Conservation (phyloP, 1,140 invertebrate genomes). For the Drosophila sturtevanti region DNA sequence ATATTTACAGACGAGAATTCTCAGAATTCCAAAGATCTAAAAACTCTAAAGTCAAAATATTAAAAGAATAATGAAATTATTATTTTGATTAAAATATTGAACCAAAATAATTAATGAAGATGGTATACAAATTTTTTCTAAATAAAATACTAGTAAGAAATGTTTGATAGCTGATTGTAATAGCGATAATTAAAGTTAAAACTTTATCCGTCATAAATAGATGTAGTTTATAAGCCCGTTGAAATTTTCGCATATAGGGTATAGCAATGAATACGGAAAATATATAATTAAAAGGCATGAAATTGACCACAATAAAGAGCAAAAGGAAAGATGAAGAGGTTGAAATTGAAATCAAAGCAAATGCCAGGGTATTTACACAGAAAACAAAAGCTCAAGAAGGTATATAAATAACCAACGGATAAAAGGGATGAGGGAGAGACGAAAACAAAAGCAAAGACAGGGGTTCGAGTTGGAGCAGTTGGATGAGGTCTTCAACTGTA, state of each 20-base stretch:
- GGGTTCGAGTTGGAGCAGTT: constrained; percentile 1
- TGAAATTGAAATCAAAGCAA: constrained; percentile 27
- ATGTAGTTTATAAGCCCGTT: neutral
- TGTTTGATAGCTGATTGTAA: too few relatives aligned
- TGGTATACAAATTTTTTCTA: too few relatives aligned
- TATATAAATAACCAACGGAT: constrained; percentile 45
- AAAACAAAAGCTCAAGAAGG: constrained; percentile 44
- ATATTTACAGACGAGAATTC: too few relatives aligned
- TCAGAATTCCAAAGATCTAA: too few relatives aligned
- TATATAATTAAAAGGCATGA: constrained; percentile 60
- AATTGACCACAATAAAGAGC: constrained; percentile 36
- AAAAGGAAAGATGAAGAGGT: neutral
- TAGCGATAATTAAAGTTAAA: too few relatives aligned
- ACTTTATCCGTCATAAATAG: too few relatives aligned
- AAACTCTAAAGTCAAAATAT: too few relatives aligned
- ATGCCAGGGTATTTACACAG: constrained; percentile 28
- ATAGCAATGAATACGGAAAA: constrained; percentile 6
- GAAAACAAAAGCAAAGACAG: constrained; percentile 12
- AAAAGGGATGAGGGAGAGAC: neutral
- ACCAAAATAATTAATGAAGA: too few relatives aligned
- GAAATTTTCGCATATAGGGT: neutral
- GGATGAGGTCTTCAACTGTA: constrained; percentile 29
- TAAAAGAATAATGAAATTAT: too few relatives aligned
- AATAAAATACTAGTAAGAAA: too few relatives aligned
- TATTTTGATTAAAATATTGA: too few relatives aligned